Evolutionary conservation across 2,113 vertebrate species (phyloP).

Genomic region (Grammomys dolichurus): DNA sequence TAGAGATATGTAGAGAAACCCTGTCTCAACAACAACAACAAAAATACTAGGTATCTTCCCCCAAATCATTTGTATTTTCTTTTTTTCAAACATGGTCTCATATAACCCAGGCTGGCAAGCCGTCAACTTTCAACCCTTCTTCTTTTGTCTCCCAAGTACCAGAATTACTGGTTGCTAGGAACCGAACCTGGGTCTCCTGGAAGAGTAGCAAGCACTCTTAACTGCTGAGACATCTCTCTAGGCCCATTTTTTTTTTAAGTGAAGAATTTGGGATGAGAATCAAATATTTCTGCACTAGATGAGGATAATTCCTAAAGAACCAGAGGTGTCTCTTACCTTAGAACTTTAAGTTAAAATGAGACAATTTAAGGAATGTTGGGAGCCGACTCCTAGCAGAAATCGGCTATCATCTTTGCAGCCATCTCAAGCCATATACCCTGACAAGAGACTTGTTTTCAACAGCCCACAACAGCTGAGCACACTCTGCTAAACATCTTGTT

Average conservation of each 20-base stretch:
- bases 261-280: neutral
- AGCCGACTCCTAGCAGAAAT: no score
- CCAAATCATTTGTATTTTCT: neutral
- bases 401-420: no score
- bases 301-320: neutral
- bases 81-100: neutral
- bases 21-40: neutral
- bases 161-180: neutral
- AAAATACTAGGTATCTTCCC: neutral
- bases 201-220: neutral
- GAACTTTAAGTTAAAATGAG: conserved; percentile 19
- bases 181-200: neutral
- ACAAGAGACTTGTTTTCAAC: no score
- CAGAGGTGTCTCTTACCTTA: neutral
- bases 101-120: neutral
- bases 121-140: neutral
- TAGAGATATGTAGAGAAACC: neutral
- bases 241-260: neutral
- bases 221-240: neutral
- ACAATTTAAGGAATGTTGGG: neutral
- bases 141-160: neutral
- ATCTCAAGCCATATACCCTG: no score
- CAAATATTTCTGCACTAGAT: neutral
- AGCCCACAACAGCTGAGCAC: no score
- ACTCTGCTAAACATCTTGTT: no score